Base-by-base conservation (phyloP, 1,140 invertebrate genomes). In the Bombus vancouverensis region DNA sequence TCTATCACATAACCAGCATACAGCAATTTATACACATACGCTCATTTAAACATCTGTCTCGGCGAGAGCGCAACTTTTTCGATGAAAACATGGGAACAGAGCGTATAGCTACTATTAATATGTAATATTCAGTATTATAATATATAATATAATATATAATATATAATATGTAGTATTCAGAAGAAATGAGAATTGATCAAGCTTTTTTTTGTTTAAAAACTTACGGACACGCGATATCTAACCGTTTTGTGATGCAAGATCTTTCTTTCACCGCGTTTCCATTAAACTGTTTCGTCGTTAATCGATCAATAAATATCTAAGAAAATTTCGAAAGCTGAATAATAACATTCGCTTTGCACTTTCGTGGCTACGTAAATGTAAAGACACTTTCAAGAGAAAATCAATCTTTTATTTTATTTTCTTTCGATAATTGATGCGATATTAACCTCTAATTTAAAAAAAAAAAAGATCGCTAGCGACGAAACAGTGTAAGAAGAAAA, bases 221-320 rank as follows among this genome's bases (percentile, higher is more conserved):
- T 44, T 42, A 22, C 65, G 25, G 22, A 39, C 37, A 34, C 73
- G 34, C 47, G 47, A 53, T 53, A 53, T 53, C 18, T 8, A 53
- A 77, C 47, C 47, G 59, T 83, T 84, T 79, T 53, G 57, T 53
- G 81, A 74, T 66, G 73, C 22, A 85, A 85, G 77, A 85, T 85
- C 83, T 85, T 85, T 85, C 77, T 85, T 85, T 80, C 44, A 53
- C 53, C 74, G 74, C 74, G 73, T 77, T 66, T 47, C 44, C 37
- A 12, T 68, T 37, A 22, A 22, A 13, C 44, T 25, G 15, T 65
- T 77, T 78, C 8, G 65, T 57, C 74, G 62, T 22, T 18, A 57
- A n/a, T 13, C 62, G 34, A 78, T 75, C 42, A 8, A 44, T 15
- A 0, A 3, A 4, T 10, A 15, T 47, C 5, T 25, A 22, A 62